Evolutionary conservation across 2,888 invertebrate genomes (phyloP).

Genomic region (Pachliopta kotzebuea): DNA sequence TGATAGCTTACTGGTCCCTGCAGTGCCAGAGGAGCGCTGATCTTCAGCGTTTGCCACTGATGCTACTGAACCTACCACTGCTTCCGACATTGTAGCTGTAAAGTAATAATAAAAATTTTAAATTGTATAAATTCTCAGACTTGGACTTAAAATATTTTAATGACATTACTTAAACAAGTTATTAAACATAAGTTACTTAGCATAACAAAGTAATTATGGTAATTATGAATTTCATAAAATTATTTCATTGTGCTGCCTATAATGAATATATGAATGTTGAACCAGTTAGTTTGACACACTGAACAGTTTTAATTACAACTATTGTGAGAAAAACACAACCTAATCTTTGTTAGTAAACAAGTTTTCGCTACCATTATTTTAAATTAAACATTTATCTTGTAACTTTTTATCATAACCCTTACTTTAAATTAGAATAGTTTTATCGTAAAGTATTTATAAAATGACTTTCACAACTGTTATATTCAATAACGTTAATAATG

Average conservation of each 20-base stretch:
- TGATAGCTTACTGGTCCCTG: conserved; percentile 39
- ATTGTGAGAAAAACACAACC: too few species aligned
- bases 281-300: background rate
- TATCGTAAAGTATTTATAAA: background rate
- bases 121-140: background rate
- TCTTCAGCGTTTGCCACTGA: conserved; percentile 57
- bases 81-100: conserved; percentile 56
- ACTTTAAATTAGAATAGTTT: background rate
- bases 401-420: too few species aligned
- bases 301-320: background rate
- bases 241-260: background rate
- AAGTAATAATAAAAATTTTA: background rate
- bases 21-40: conserved; percentile 48
- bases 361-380: background rate
- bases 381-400: background rate
- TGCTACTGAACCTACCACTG: conserved; percentile 46
- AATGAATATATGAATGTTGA: background rate
- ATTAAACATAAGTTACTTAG: background rate
- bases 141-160: background rate
- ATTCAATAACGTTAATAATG: background rate
- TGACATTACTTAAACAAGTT: background rate
- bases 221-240: background rate
- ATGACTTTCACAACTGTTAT: background rate
- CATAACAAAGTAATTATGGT: background rate
- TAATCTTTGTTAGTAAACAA: background rate